Evolutionary conservation across 2,113 vertebrate genomes (phyloP).

Genomic region (Gyps fulvus): DNA sequence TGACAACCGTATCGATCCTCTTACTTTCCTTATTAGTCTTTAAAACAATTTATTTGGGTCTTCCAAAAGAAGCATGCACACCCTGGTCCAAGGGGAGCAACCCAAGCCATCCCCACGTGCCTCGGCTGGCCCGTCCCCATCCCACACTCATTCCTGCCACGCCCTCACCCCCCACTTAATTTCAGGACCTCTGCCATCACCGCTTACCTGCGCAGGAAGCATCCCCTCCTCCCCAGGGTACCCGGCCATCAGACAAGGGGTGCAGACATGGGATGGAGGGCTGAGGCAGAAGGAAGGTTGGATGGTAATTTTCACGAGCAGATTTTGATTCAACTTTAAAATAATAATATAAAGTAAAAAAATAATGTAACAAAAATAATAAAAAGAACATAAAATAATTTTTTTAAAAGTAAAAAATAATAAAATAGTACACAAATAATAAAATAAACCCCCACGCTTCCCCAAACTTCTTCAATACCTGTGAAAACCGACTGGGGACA

Average conservation of each 20-base stretch:
- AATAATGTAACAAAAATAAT: not conserved
- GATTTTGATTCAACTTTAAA: not conserved
- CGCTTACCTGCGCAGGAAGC: not conserved
- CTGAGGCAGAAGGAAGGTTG: not conserved
- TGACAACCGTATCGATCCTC: too few species aligned
- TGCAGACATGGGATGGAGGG: not conserved
- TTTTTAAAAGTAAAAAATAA: not conserved
- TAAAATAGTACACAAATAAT: not conserved
- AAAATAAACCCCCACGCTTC: not conserved
- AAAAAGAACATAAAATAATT: not conserved
- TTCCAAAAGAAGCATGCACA: rapidly evolving
- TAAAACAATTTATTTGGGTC: not conserved
- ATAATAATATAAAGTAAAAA: not conserved
- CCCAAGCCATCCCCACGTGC: not conserved
- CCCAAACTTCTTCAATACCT: not conserved
- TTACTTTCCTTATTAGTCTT: not conserved
- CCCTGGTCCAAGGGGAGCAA: not conserved
- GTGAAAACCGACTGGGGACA: not conserved
- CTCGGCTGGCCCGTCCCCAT: rapidly evolving
- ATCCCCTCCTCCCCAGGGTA: too few species aligned
- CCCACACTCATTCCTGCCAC: not conserved
- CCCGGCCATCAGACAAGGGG: not conserved
- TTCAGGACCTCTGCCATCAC: not conserved
- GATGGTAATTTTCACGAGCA: not conserved
- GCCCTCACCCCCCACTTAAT: not conserved